Evolutionary conservation across 2,888 invertebrate genomes (phyloP).

Genomic region (Aphidoletes aphidimyza): DNA sequence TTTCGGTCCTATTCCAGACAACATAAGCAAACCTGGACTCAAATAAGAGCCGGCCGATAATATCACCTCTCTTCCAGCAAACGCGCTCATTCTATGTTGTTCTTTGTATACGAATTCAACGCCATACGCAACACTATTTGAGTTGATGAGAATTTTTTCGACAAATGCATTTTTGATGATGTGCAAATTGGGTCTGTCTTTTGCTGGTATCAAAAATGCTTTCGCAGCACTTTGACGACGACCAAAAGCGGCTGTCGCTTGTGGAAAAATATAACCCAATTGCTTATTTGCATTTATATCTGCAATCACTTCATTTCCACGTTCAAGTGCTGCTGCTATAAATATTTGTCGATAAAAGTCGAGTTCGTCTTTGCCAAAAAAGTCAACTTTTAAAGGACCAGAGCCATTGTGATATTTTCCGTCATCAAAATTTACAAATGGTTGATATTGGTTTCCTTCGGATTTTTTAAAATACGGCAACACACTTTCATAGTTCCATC

Average conservation of each 20-base stretch:
- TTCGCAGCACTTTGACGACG: conserved; percentile 79
- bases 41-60: conserved; percentile 82
- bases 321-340: conserved; percentile 67
- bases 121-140: conserved; percentile 65
- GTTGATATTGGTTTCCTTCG: conserved; percentile 73
- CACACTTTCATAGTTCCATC: conserved; percentile 80
- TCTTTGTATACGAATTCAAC: conserved; percentile 67
- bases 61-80: conserved; percentile 76
- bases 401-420: conserved; percentile 64
- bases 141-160: conserved; percentile 69
- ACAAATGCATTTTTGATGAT: conserved; percentile 71
- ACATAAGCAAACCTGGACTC: conserved; percentile 83
- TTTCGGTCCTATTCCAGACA: conserved; percentile 80
- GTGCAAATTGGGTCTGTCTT: conserved; percentile 70
- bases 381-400: conserved; percentile 68
- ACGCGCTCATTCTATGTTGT: conserved; percentile 67
- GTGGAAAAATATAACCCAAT: not conserved
- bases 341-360: not conserved
- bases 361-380: conserved; percentile 58
- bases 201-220: conserved; percentile 72
- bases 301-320: not conserved
- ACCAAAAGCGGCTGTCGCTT: conserved; percentile 65
- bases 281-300: not conserved
- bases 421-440: conserved; percentile 67
- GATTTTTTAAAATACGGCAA: conserved; percentile 85